Conservation (phyloP, 2,888 invertebrate species). For the Ceriagrion tenellum region DNA sequence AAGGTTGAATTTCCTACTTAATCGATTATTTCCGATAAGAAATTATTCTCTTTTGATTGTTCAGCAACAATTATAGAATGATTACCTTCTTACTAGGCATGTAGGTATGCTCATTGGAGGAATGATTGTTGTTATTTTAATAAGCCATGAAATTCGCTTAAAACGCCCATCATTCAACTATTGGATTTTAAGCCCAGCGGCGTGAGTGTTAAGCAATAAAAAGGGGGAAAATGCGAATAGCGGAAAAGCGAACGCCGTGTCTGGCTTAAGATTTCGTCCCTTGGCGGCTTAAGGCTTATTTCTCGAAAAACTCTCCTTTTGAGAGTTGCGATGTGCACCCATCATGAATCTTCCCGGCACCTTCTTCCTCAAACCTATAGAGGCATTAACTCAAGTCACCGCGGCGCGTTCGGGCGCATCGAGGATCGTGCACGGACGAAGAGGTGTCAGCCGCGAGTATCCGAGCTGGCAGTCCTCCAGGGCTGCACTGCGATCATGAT, state of each 20-base stretch:
- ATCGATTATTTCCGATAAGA: too few species aligned
- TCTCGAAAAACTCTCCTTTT: neutral
- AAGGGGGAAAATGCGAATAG: too few species aligned
- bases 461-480: slow-evolving; percentile 30
- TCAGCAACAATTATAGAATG: too few species aligned
- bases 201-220: too few species aligned
- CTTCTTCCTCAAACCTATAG: neutral
- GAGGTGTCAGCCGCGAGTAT: slow-evolving; percentile 11
- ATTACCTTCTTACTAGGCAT: too few species aligned
- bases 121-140: too few species aligned
- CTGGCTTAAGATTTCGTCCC: neutral
- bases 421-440: neutral
- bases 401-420: neutral
- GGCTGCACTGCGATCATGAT: slow-evolving; percentile 26
- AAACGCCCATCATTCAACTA: too few species aligned
- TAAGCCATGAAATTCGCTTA: too few species aligned
- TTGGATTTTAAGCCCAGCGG: too few species aligned
- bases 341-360: neutral
- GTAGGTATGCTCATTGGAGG: too few species aligned
- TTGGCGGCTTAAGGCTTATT: neutral
- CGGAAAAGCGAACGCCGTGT: neutral
- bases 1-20: too few species aligned
- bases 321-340: neutral
- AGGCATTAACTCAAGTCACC: slow-evolving; percentile 38
- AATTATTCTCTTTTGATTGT: too few species aligned